Evolutionary conservation across 2,797 vertebrate genomes (phyloP).

Genomic region (Myotis vivesi): DNA sequence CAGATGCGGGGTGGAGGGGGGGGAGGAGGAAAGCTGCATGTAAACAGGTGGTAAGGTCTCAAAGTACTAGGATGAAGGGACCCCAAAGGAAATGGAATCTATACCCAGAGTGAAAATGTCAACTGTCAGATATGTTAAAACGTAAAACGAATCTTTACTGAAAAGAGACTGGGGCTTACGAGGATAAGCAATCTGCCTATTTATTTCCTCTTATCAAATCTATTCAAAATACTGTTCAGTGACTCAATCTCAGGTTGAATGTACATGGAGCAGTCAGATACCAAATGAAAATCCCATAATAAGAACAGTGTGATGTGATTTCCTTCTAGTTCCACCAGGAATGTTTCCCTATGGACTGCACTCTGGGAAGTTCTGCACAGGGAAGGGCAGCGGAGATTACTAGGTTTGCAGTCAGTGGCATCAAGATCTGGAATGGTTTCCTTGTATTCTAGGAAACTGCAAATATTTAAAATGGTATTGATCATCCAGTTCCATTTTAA

Average conservation of each 20-base stretch:
- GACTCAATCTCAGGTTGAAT: background rate
- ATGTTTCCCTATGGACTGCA: background rate
- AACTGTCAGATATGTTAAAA: background rate
- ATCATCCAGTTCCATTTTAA: background rate
- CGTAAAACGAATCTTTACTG: background rate
- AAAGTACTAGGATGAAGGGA: background rate
- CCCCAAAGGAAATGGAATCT: background rate
- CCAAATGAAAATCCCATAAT: background rate
- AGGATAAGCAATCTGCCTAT: background rate
- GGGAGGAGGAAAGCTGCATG: background rate
- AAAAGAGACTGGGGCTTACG: background rate
- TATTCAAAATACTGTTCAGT: conserved; percentile 10
- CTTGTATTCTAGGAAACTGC: conserved; percentile 18
- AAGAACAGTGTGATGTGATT: background rate
- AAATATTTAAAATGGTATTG: conserved; percentile 10
- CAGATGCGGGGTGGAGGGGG: background rate
- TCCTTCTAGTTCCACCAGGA: background rate
- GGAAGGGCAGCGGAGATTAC: background rate
- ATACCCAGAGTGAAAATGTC: background rate
- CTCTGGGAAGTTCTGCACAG: background rate
- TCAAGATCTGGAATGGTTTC: background rate
- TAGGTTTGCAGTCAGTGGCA: background rate
- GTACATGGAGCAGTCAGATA: background rate
- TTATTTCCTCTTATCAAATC: conserved; percentile 1
- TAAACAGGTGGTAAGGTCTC: background rate